A percentile compares a stretch with the other conserved stretches of the same genome.
Evolutionary conservation across 2,113 vertebrate species (phyloP).

Genomic region (Heterochromis multidens): DNA sequence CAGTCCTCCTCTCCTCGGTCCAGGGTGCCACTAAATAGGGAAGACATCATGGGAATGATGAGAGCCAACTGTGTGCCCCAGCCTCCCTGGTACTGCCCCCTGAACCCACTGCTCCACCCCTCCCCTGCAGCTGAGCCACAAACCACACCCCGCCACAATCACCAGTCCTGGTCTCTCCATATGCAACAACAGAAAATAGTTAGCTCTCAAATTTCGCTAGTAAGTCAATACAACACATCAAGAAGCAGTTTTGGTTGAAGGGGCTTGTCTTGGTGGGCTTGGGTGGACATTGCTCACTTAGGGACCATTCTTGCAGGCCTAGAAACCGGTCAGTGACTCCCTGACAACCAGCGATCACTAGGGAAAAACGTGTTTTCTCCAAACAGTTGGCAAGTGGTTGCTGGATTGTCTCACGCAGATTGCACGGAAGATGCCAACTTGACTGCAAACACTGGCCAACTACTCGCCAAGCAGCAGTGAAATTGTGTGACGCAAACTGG

Average conservation of each 20-base stretch:
- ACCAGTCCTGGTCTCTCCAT: neutral
- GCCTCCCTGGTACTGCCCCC: too few species aligned
- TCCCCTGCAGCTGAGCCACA: too few species aligned
- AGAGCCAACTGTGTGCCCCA: too few species aligned
- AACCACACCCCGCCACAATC: too few species aligned
- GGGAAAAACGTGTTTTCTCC: neutral
- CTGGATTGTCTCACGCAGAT: fast-evolving
- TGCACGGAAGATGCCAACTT: neutral
- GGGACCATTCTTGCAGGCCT: neutral
- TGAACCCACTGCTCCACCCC: too few species aligned
- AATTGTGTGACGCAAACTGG: too few species aligned
- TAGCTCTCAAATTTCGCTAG: neutral
- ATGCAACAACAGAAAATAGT: neutral
- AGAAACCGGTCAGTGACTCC: neutral
- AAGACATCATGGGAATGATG: too few species aligned
- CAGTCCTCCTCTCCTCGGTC: too few species aligned
- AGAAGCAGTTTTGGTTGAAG: neutral
- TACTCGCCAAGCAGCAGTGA: too few species aligned
- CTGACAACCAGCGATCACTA: neutral
- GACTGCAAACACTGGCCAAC: too few species aligned
- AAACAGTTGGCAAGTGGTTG: neutral
- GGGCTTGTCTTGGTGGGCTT: neutral
- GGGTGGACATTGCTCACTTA: neutral
- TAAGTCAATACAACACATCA: neutral
- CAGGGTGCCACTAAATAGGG: too few species aligned